These are phyloP conservation scores for Furcula furcula DNA, from an alignment of 2,888 invertebrate species.

Conservation along the genomic window DNA sequence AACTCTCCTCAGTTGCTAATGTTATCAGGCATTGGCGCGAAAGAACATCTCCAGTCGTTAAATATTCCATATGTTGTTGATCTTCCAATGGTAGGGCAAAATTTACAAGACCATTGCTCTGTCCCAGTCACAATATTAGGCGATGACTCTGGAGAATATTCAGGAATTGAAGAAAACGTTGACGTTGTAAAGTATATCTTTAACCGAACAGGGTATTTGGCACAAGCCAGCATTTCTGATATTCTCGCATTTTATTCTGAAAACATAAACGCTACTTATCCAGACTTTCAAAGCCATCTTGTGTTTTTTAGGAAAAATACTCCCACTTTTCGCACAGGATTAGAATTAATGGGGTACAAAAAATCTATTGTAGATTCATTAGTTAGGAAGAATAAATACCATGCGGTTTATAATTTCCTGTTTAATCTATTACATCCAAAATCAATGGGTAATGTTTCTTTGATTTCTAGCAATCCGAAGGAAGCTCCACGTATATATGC, in stretches of 20 bases:
- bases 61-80: conserved; percentile 57
- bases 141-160: conserved; percentile 38
- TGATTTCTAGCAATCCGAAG: conserved; percentile 79
- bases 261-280: conserved; percentile 41
- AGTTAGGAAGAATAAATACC: conserved; percentile 36
- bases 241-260: conserved; percentile 48
- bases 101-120: conserved; percentile 77
- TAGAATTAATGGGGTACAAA: conserved; percentile 27
- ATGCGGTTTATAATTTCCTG: conserved; percentile 47
- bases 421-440: conserved; percentile 69
- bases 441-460: conserved; percentile 77
- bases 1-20: conserved; percentile 75
- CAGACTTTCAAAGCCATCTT: conserved; percentile 50
- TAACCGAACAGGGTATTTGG: conserved; percentile 72
- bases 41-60: conserved; percentile 48
- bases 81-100: conserved; percentile 70
- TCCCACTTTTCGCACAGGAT: neutral
- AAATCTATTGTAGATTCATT: conserved; percentile 36
- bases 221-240: conserved; percentile 78
- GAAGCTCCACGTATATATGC: conserved; percentile 48
- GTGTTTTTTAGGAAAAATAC: conserved; percentile 45
- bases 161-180: conserved; percentile 35
- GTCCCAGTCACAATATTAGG: conserved; percentile 57
- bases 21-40: conserved; percentile 77
- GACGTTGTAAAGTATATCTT: conserved; percentile 70